Evolutionary conservation across 1,140 invertebrate genomes (phyloP).

Genomic region (Eupeodes corollae): DNA sequence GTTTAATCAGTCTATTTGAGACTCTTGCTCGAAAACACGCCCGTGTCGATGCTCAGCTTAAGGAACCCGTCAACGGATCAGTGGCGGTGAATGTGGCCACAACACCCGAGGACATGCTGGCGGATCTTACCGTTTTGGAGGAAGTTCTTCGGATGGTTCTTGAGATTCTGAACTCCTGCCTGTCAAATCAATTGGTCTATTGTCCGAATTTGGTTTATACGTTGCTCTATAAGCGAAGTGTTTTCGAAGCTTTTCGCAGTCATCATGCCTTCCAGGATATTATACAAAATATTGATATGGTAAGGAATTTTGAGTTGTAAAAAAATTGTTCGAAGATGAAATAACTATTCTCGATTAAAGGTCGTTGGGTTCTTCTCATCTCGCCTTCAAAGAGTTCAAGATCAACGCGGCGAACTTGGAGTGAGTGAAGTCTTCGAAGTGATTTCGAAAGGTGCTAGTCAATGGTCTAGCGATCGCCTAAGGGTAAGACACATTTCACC

Average conservation of each 20-base stretch:
- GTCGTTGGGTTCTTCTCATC: slow-evolving; percentile 80
- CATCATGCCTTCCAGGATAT: slow-evolving; percentile 91
- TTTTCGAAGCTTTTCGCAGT: slow-evolving; percentile 77
- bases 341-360: slow-evolving; percentile 37
- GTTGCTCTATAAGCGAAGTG: slow-evolving; percentile 82
- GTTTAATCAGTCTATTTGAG: slow-evolving; percentile 79
- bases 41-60: slow-evolving; percentile 43
- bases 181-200: slow-evolving; percentile 74
- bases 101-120: slow-evolving; percentile 46
- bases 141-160: slow-evolving; percentile 93
- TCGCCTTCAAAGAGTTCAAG: slow-evolving; percentile 52
- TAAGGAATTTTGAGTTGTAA: slow-evolving; percentile 37
- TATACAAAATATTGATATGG: slow-evolving; percentile 91
- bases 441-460: slow-evolving; percentile 74
- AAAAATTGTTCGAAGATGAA: not conserved
- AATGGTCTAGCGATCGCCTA: slow-evolving; percentile 84
- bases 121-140: slow-evolving; percentile 89
- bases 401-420: slow-evolving; percentile 57
- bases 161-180: slow-evolving; percentile 90
- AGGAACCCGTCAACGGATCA: slow-evolving; percentile 29
- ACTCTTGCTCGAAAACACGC: slow-evolving; percentile 70
- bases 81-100: slow-evolving; percentile 30
- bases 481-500: slow-evolving; percentile 49
- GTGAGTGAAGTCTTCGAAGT: slow-evolving; percentile 74
- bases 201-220: slow-evolving; percentile 96